Percentiles rank a stretch among this genome's conserved stretches.
Conservation (phyloP, 2,113 vertebrate species). For the Amia ocellicauda region DNA sequence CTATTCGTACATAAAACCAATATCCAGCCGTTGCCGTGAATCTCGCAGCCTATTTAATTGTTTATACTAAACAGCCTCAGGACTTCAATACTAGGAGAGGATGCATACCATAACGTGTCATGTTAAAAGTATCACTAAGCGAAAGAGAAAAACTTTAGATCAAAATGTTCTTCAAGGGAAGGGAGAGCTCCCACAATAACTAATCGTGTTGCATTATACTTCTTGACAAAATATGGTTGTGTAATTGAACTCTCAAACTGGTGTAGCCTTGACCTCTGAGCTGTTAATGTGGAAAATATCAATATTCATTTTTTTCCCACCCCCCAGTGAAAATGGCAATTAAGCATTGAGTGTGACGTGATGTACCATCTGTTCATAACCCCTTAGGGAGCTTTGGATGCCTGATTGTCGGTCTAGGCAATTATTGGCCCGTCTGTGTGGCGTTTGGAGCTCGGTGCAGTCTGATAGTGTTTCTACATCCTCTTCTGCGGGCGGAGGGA, state of each 20-base stretch:
- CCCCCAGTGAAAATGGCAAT: neutral
- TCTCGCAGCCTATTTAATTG: no score
- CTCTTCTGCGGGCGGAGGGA: slow-evolving; percentile 4
- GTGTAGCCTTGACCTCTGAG: neutral
- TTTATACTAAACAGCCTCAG: no score
- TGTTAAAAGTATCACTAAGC: no score
- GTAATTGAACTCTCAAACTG: neutral
- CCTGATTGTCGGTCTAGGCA: neutral
- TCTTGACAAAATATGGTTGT: no score
- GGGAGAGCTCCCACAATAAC: no score
- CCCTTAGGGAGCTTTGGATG: neutral
- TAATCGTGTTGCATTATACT: no score
- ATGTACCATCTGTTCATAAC: neutral
- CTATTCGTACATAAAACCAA: no score
- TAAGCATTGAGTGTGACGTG: neutral
- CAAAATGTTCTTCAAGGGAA: no score
- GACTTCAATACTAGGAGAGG: no score
- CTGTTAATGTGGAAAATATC: neutral
- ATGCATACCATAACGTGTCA: no score
- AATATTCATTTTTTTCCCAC: neutral
- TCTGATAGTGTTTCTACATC: slow-evolving; percentile 1
- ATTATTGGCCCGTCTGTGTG: neutral
- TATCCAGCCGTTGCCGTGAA: no score
- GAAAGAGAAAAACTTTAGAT: no score
- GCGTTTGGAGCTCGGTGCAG: neutral